A percentile compares a stretch with the other conserved stretches of the same genome.
These are phyloP conservation scores for Acipenser oxyrinchus DNA, from an alignment of 2,797 vertebrate genomes.

Conservation along the genomic window DNA sequence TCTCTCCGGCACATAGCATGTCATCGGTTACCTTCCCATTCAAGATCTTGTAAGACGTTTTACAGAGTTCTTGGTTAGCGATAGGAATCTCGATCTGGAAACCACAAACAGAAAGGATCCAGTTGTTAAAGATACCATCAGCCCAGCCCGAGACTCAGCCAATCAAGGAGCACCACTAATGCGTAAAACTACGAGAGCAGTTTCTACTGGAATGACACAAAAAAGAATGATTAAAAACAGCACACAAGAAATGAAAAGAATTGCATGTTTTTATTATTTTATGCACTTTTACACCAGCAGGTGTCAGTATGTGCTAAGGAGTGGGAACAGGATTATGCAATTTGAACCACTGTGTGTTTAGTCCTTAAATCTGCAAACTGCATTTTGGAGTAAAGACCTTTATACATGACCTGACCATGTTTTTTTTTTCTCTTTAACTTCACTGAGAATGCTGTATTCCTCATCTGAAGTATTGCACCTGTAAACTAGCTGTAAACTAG, in stretches of 20 bases:
- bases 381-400: neutral
- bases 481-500: neutral
- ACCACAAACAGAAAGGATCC: neutral
- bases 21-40: constrained; percentile 34
- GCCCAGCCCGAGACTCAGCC: neutral
- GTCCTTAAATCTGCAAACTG: neutral
- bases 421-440: neutral
- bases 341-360: neutral
- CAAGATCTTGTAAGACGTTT: constrained; percentile 26
- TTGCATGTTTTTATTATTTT: neutral
- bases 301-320: neutral
- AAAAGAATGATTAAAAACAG: neutral
- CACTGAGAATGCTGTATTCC: neutral
- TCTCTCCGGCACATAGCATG: constrained; percentile 50
- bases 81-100: constrained; percentile 49
- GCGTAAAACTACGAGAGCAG: neutral
- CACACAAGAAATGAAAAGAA: neutral
- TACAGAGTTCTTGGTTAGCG: constrained; percentile 27
- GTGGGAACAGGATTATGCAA: neutral
- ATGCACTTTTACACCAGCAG: neutral
- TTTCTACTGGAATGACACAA: neutral
- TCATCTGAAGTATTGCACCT: neutral
- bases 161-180: neutral
- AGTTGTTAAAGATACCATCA: neutral
- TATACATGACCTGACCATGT: neutral